These are phyloP conservation scores for Zaprionus africanus DNA, from an alignment of 1,140 invertebrate genomes.

Conservation along the genomic window DNA sequence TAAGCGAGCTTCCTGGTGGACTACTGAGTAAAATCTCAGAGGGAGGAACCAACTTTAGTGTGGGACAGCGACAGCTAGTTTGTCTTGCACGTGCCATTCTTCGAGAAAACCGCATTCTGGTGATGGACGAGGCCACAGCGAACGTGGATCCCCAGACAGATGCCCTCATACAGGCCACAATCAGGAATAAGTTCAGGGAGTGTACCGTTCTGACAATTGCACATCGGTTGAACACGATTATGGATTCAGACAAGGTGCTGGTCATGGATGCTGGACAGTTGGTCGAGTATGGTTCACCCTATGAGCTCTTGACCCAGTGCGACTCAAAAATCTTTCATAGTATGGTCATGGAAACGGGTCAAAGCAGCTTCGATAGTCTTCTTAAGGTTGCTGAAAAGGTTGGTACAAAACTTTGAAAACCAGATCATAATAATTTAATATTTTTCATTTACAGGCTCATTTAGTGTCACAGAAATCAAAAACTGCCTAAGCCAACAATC, in stretches of 20 bases:
- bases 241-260: constrained; percentile 67
- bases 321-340: constrained; percentile 85
- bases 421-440: not conserved
- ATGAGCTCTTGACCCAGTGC: constrained; percentile 85
- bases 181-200: constrained; percentile 62
- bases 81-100: constrained; percentile 90
- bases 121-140: constrained; percentile 87
- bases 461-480: constrained; percentile 33
- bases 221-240: constrained; percentile 67
- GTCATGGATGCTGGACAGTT: constrained; percentile 64
- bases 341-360: constrained; percentile 88
- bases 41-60: constrained; percentile 89
- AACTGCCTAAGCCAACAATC: constrained; percentile 31
- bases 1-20: constrained; percentile 85
- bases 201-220: constrained; percentile 70
- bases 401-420: not conserved
- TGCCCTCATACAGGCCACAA: constrained; percentile 89
- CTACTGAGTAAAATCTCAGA: constrained; percentile 85
- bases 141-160: constrained; percentile 88
- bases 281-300: constrained; percentile 85
- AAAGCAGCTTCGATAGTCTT: constrained; percentile 86
- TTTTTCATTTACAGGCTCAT: constrained; percentile 22
- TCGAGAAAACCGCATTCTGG: constrained; percentile 88
- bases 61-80: constrained; percentile 90
- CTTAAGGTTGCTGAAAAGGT: constrained; percentile 86